Conservation (phyloP, 2,113 vertebrate genomes). For the Saguinus imperator region DNA sequence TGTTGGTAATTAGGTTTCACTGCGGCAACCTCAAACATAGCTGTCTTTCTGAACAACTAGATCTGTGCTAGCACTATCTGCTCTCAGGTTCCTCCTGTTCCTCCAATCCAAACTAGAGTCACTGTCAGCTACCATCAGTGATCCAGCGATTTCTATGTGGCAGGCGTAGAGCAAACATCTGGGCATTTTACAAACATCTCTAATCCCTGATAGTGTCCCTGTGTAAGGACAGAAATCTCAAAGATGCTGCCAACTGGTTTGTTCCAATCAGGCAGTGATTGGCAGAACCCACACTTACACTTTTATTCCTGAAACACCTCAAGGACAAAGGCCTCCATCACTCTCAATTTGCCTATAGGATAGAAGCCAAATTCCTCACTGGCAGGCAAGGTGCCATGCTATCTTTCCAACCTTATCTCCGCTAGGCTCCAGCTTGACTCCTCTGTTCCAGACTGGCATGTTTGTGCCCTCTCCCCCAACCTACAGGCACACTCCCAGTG, state of each 20-base stretch:
- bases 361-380: constrained; percentile 58
- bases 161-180: background rate
- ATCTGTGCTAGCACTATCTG: background rate
- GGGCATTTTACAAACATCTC: background rate
- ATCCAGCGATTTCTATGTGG: background rate
- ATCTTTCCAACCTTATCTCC: constrained; percentile 69
- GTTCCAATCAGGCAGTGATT: background rate
- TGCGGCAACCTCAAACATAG: background rate
- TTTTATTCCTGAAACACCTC: constrained; percentile 34
- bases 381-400: constrained; percentile 55
- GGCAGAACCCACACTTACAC: background rate
- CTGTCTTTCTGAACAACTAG: background rate
- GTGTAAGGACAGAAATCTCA: background rate
- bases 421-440: constrained; percentile 54
- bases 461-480: constrained; percentile 65
- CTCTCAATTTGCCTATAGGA: constrained; percentile 48
- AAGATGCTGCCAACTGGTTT: background rate
- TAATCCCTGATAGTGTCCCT: background rate
- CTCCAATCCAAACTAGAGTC: background rate
- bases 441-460: constrained; percentile 69
- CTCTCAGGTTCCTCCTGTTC: background rate
- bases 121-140: background rate
- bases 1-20: background rate
- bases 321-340: constrained; percentile 60
- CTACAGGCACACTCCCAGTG: background rate